These are phyloP conservation scores for Xiphias gladius DNA, from an alignment of 2,113 vertebrate species.

Conservation along the genomic window DNA sequence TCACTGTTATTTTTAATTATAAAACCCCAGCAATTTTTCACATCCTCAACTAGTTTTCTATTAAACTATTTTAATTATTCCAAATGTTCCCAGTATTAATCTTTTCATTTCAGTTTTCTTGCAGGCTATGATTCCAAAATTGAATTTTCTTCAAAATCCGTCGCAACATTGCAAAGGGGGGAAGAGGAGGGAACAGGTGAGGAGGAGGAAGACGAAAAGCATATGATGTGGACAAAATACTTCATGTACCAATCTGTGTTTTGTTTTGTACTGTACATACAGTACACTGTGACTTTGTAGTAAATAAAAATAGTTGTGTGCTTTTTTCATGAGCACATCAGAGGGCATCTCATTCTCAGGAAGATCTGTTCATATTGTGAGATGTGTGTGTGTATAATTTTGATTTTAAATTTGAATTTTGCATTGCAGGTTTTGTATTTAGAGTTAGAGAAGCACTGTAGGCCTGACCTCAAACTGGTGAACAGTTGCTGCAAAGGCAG, in stretches of 20 bases:
- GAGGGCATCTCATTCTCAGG: background rate
- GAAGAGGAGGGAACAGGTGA: background rate
- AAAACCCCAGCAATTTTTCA: background rate
- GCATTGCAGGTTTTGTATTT: background rate
- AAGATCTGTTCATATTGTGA: background rate
- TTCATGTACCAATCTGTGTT: no score
- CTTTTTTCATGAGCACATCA: no score
- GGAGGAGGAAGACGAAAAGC: background rate
- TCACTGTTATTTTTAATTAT: background rate
- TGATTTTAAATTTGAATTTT: background rate
- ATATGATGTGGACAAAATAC: background rate
- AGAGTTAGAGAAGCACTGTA: background rate
- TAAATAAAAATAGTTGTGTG: background rate
- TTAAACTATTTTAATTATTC: background rate
- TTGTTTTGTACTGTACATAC: background rate
- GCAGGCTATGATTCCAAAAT: background rate
- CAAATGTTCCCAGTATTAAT: background rate
- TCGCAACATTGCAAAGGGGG: background rate
- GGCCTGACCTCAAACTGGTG: conserved; percentile 91
- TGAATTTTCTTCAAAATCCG: background rate
- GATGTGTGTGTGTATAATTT: background rate
- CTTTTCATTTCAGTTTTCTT: background rate
- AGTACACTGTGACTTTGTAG: background rate
- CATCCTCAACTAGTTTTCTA: background rate
- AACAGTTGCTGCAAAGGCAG: conserved; percentile 85